These are phyloP conservation scores for Notodonta ziczac DNA, from an alignment of 2,888 invertebrate genomes.

Conservation along the genomic window DNA sequence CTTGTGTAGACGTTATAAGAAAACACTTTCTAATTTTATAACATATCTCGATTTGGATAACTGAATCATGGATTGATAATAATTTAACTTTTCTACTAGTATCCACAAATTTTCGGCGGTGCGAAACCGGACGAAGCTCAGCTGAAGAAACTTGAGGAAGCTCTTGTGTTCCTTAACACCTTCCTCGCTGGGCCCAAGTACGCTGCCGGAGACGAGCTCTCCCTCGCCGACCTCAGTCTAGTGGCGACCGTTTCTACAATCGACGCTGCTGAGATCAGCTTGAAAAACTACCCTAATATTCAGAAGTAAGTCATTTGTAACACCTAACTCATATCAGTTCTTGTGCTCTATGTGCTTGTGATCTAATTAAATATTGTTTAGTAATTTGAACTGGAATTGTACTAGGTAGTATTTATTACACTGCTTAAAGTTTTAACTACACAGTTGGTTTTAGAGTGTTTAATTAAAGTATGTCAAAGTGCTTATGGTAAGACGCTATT, in stretches of 20 bases:
- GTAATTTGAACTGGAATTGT: neutral
- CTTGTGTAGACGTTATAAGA: too few species aligned
- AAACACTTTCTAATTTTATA: too few species aligned
- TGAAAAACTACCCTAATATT: slow-evolving; percentile 81
- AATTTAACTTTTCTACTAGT: slow-evolving; percentile 55
- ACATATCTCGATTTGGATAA: too few species aligned
- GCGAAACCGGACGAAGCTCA: slow-evolving; percentile 83
- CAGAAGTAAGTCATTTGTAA: slow-evolving; percentile 29
- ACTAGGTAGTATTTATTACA: too few species aligned
- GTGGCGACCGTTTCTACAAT: slow-evolving; percentile 87
- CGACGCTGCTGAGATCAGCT: slow-evolving; percentile 85
- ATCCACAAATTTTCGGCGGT: slow-evolving; percentile 83
- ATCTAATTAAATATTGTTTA: neutral
- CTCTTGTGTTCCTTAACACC: slow-evolving; percentile 86
- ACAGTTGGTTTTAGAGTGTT: too few species aligned
- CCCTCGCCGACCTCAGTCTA: slow-evolving; percentile 89
- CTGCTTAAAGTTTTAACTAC: too few species aligned
- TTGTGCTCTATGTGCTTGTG: too few species aligned
- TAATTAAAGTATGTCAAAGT: too few species aligned
- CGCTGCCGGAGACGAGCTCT: slow-evolving; percentile 87
- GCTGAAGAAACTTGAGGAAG: slow-evolving; percentile 86
- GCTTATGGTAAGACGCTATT: too few species aligned
- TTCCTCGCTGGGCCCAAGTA: slow-evolving; percentile 87
- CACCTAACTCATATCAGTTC: too few species aligned
- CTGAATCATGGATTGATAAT: too few species aligned